phyloP scores from a whole-genome alignment of 2,888 invertebrate genomes.

The Heliothis peltigera region DNA sequence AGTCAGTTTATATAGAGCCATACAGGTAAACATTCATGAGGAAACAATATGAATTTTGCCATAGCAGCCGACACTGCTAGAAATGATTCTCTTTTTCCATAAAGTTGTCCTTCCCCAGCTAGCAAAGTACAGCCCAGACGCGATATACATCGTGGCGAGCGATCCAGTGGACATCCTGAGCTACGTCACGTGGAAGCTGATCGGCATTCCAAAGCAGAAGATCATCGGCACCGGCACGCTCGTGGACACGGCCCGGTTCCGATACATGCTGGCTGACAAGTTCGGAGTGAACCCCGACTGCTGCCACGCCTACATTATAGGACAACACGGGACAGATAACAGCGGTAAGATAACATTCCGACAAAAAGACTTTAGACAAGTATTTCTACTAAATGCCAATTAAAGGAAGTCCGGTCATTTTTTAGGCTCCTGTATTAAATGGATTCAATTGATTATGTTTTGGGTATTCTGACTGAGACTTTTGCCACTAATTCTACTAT shows the following conservation, averaged over 20 bases:
- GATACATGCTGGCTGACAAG: conserved; percentile 93
- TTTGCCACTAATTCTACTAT: too few species aligned
- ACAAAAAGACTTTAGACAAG: too few species aligned
- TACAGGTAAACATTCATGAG: neutral
- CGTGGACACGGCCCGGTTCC: conserved; percentile 95
- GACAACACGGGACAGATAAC: conserved; percentile 94
- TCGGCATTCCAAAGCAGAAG: conserved; percentile 93
- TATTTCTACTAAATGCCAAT: too few species aligned
- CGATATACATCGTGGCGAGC: conserved; percentile 95
- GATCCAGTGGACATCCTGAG: conserved; percentile 96
- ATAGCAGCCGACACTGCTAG: neutral
- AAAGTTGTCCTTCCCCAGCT: conserved; percentile 78
- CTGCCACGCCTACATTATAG: conserved; percentile 96
- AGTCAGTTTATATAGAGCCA: neutral
- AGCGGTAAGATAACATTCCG: conserved; percentile 85
- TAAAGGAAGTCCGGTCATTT: too few species aligned
- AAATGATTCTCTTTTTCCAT: neutral
- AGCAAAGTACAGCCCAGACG: conserved; percentile 93
- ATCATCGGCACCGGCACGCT: conserved; percentile 96
- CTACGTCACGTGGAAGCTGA: conserved; percentile 96
- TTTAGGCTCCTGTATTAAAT: too few species aligned
- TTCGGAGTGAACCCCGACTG: conserved; percentile 93
- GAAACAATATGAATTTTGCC: neutral
- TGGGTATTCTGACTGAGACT: too few species aligned
- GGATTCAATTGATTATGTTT: too few species aligned